Percentiles rank a stretch among this genome's conserved stretches.
Evolutionary conservation across 2,113 vertebrate species (phyloP).

Genomic region (Alces alces): DNA sequence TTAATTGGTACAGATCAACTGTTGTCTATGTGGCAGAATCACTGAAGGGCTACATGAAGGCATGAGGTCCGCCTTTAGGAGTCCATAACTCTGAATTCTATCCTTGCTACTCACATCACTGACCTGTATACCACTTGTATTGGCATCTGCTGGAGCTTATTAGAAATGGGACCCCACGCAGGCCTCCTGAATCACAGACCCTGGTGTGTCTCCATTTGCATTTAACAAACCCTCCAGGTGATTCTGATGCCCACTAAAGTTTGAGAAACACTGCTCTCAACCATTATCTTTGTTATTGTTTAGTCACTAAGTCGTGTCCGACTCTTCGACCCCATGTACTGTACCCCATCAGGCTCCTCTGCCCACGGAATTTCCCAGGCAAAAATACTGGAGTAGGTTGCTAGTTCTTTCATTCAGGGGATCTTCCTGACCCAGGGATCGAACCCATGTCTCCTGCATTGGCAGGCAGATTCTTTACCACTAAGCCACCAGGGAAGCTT

Average conservation of each 20-base stretch:
- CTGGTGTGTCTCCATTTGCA: rapidly evolving
- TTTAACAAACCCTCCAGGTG: background rate
- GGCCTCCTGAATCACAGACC: background rate
- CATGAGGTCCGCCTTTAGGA: background rate
- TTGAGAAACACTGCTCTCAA: background rate
- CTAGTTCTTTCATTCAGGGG: background rate
- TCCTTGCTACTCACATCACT: background rate
- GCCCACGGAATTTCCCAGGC: background rate
- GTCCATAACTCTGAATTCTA: background rate
- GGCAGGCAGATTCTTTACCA: background rate
- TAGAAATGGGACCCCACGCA: background rate
- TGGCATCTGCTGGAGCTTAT: background rate
- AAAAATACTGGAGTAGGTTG: background rate
- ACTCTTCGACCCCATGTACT: background rate
- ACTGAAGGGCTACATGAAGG: background rate
- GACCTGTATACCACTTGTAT: background rate
- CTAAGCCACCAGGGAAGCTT: background rate
- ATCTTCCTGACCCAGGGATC: background rate
- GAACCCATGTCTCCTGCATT: background rate
- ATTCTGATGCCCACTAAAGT: background rate
- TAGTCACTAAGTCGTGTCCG: background rate
- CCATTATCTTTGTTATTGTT: background rate
- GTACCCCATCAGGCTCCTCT: background rate
- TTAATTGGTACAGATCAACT: background rate
- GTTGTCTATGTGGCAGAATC: background rate